phyloP scores from a whole-genome alignment of 1,140 invertebrate species.

The Drosophila obscura region DNA sequence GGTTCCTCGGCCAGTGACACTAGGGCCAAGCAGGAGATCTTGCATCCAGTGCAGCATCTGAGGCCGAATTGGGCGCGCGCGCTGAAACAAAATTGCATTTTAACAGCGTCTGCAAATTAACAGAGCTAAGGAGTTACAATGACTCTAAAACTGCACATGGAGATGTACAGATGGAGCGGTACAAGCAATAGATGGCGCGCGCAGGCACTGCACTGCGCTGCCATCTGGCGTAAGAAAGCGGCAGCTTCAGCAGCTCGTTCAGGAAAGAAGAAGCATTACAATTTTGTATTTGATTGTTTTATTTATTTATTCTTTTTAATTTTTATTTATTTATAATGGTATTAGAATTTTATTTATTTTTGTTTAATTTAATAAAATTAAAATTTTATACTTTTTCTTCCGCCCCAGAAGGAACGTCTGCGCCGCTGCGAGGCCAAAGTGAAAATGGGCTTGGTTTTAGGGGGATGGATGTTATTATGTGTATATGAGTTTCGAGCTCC shows the following conservation, averaged over 20 bases:
- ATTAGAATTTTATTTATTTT: not conserved
- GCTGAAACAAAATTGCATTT: no score
- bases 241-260: conserved; percentile 18
- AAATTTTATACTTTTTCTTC: conserved; percentile 29
- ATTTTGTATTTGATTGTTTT: not conserved
- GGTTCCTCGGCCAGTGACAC: no score
- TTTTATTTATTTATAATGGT: conserved; percentile 1
- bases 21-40: no score
- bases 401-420: conserved; percentile 60
- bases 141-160: conserved; percentile 17
- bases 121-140: conserved; percentile 62
- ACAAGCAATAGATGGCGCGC: conserved; percentile 64
- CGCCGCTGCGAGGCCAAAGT: conserved; percentile 51
- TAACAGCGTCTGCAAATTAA: conserved; percentile 9
- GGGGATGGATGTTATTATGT: conserved; percentile 25
- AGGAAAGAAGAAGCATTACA: conserved; percentile 8
- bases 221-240: conserved; percentile 55
- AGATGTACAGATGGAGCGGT: not conserved
- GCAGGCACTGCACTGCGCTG: conserved; percentile 27
- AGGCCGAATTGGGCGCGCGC: no score
- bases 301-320: not conserved
- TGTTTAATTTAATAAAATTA: no score
- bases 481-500: conserved; percentile 54
- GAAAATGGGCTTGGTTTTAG: conserved; percentile 71
- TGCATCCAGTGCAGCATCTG: no score